Evolutionary conservation across 2,113 vertebrate genomes (phyloP).

Genomic region (Gymnobelideus leadbeateri): DNA sequence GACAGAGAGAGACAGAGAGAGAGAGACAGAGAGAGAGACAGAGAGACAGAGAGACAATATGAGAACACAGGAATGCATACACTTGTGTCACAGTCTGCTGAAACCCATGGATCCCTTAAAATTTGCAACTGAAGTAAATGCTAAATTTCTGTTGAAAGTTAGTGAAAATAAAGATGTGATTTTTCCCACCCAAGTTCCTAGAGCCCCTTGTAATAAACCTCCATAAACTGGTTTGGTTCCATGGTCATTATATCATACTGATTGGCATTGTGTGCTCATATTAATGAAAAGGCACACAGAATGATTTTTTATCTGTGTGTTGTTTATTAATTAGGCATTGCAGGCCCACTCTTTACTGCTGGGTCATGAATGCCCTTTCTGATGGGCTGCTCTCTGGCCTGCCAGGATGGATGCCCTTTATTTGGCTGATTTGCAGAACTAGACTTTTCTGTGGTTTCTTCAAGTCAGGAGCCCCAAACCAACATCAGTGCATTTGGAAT

Average conservation of each 20-base stretch:
- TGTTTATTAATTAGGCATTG: background rate
- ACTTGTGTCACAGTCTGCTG: background rate
- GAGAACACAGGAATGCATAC: too few relatives aligned
- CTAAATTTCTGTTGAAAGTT: background rate
- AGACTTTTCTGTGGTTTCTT: background rate
- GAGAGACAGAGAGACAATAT: too few relatives aligned
- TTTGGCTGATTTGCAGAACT: accelerated
- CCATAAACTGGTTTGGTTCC: too few relatives aligned
- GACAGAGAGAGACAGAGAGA: too few relatives aligned
- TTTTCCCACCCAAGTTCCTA: too few relatives aligned
- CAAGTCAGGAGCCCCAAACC: accelerated
- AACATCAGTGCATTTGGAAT: background rate
- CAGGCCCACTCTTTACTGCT: background rate
- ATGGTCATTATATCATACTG: too few relatives aligned
- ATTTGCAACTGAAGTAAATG: background rate
- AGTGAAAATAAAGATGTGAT: background rate
- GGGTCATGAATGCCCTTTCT: background rate
- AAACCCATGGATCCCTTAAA: background rate
- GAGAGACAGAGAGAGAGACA: too few relatives aligned
- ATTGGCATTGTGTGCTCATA: accelerated
- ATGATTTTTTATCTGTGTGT: background rate
- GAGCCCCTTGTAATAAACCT: too few relatives aligned
- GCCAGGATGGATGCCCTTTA: accelerated
- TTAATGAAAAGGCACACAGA: background rate
- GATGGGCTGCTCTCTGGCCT: background rate